Conservation (phyloP, 2,888 invertebrate genomes). For the Drosophila anceps region DNA sequence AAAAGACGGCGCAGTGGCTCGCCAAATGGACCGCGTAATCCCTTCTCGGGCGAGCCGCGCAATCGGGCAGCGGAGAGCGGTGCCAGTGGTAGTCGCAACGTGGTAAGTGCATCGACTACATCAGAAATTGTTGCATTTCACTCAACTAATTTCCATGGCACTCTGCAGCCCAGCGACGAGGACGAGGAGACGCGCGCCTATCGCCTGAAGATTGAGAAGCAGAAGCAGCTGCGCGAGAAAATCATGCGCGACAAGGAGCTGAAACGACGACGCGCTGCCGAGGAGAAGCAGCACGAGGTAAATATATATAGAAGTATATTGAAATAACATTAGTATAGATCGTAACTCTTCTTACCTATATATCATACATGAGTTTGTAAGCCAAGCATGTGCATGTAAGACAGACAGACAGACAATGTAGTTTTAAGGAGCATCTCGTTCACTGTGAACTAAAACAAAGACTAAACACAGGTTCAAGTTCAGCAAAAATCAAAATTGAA, state of each 20-base stretch:
- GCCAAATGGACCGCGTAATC: slow-evolving; percentile 61
- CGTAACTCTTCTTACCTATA: neutral
- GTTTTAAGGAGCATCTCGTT: neutral
- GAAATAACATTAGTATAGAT: neutral
- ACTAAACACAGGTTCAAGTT: no score
- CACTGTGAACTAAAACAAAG: no score
- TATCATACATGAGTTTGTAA: neutral
- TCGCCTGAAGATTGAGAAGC: slow-evolving; percentile 86
- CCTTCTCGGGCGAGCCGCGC: slow-evolving; percentile 73
- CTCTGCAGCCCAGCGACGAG: slow-evolving; percentile 83
- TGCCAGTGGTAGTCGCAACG: slow-evolving; percentile 59
- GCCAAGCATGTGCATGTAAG: neutral
- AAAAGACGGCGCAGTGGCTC: slow-evolving; percentile 84
- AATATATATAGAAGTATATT: slow-evolving; percentile 17
- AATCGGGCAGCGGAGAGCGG: slow-evolving; percentile 73
- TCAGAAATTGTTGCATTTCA: neutral
- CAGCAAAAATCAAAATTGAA: no score
- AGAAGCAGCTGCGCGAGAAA: slow-evolving; percentile 85
- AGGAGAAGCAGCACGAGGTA: slow-evolving; percentile 84
- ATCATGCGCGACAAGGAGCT: slow-evolving; percentile 86
- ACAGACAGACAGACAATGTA: neutral
- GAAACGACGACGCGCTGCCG: slow-evolving; percentile 85
- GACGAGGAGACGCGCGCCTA: slow-evolving; percentile 86
- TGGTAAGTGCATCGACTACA: slow-evolving; percentile 67
- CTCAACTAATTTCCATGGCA: neutral